Evolutionary conservation across 1,140 invertebrate species (phyloP), one percentile per base, ranked within the genome.

Genomic region (Anthonomus grandis): DNA sequence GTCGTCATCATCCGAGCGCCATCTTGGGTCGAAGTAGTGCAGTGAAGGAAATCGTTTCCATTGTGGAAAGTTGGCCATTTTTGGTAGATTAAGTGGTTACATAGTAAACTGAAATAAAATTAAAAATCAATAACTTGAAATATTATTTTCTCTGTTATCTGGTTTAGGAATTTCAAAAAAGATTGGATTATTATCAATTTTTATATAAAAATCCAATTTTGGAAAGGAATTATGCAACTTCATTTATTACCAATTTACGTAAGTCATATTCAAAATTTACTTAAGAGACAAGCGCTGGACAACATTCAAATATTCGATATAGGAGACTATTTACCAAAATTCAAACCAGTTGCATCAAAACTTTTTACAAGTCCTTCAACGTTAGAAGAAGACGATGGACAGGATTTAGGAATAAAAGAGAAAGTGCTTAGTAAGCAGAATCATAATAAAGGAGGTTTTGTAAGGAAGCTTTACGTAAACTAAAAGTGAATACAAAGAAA

Each of bases 261-360:
- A n/a, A n/a, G n/a, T n/a, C 62, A 57, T 41, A 24, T 66, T 19
- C 53, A 67, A 42, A 70, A 70, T 52, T 62, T 69, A 3, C 64
- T 64, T 3, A 64, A 66, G 13, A 62, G 54, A n/a, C 62, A 64
- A 47, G 31, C 38, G 19, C 39, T 54, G 34, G 38, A 10, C 15
- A 55, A 59, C 42, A 59, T 48, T 8, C 59, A 68, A 59, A 70
- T 70, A 44, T 68, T 71, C 39, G 68, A 71, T 46, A 67, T 70
- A 31, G 54, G 50, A 17, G 68, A 73, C 3, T 71, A 62, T 55
- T 36, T 67, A 13, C 66, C 69, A 1, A 65, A 67, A 60, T 27
- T 67, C 3, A 68, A 70, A 56, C 62, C 51, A 39, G 66, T 68
- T 45, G 57, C 38, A 19, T 65, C 68, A 3, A 65, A 53, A 56